phyloP scores from a whole-genome alignment of 1,140 invertebrate genomes.

The Pseudomyrmex cubaensis region DNA sequence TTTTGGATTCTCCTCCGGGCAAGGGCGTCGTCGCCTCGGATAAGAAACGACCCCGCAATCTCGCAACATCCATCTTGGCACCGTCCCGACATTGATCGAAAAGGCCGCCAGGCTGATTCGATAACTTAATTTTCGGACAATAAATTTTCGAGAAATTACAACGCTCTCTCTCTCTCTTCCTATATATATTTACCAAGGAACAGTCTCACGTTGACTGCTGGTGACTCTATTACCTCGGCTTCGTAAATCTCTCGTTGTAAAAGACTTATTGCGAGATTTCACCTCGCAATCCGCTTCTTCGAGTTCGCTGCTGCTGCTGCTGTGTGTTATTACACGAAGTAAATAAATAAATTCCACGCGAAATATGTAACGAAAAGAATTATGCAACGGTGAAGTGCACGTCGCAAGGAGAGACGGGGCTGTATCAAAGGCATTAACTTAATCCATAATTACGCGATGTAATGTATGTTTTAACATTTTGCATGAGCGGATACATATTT shows the following conservation, averaged over 20 bases:
- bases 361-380: neutral
- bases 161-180: neutral
- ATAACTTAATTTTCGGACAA: conserved; percentile 54
- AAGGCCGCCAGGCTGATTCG: conserved; percentile 37
- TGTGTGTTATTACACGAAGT: no score
- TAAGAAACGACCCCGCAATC: conserved; percentile 37
- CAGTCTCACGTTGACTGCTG: neutral
- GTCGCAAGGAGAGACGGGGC: neutral
- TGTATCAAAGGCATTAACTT: neutral
- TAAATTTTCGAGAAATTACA: conserved; percentile 50
- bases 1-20: conserved; percentile 30
- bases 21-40: conserved; percentile 17
- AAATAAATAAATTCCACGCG: neutral
- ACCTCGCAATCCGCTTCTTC: neutral
- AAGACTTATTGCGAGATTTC: neutral
- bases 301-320: no score
- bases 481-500: neutral
- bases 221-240: neutral
- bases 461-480: neutral
- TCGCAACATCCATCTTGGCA: conserved; percentile 56
- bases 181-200: neutral
- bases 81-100: conserved; percentile 47
- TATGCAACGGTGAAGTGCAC: neutral
- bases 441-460: neutral
- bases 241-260: neutral